Conservation (phyloP, 2,113 vertebrate species). For the Phalacrocorax brasilianus region DNA sequence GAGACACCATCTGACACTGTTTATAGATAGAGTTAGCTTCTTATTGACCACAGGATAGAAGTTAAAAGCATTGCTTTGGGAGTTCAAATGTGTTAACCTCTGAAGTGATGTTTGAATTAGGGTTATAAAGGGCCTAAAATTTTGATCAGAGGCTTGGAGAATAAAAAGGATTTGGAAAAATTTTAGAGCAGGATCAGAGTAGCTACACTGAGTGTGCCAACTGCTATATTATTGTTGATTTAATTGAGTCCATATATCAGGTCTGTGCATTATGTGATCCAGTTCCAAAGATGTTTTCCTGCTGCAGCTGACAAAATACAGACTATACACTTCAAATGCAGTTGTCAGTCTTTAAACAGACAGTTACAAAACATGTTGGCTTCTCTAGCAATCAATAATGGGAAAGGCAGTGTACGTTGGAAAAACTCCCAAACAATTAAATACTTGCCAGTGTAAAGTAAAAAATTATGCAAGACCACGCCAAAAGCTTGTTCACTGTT, state of each 20-base stretch:
- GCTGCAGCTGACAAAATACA: conserved; percentile 67
- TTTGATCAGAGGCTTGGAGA: conserved; percentile 67
- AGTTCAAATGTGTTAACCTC: conserved; percentile 81
- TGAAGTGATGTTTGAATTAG: conserved; percentile 80
- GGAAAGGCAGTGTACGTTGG: conserved; percentile 60
- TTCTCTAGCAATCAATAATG: conserved; percentile 59
- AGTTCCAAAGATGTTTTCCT: conserved; percentile 57
- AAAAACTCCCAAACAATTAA: conserved; percentile 64
- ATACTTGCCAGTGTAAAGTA: conserved; percentile 60
- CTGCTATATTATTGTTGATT: conserved; percentile 64
- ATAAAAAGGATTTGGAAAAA: conserved; percentile 50
- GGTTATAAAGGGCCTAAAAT: conserved; percentile 71
- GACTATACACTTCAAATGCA: conserved; percentile 60
- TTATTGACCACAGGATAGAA: conserved; percentile 79
- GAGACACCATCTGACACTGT: conserved; percentile 85
- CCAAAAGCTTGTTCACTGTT: conserved; percentile 58
- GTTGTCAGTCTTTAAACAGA: conserved; percentile 39
- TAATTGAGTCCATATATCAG: conserved; percentile 67
- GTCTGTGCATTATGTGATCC: conserved; percentile 57
- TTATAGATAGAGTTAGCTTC: conserved; percentile 79
- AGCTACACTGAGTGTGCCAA: conserved; percentile 65
- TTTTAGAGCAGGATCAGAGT: conserved; percentile 60
- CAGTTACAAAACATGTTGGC: conserved; percentile 60
- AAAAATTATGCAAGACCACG: background rate
- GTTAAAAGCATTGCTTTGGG: conserved; percentile 81